Evolutionary conservation across 2,113 vertebrate genomes (phyloP), one percentile per base, ranked within the genome.

Genomic region (Rhinoderma darwinii): DNA sequence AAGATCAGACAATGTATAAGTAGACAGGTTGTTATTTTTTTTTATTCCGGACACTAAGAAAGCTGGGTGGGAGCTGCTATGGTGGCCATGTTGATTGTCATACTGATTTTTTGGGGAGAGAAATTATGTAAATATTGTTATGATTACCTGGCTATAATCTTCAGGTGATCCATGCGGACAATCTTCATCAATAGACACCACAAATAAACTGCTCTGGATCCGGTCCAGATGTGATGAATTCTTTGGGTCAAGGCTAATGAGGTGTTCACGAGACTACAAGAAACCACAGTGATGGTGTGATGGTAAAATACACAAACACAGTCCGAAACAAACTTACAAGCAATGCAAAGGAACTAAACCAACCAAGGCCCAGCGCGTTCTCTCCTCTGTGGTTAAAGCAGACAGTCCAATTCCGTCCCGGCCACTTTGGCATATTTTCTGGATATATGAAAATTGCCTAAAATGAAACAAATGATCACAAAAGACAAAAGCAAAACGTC

Each of bases 361-460:
- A 83, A 99, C 98, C 95, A 96, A 93, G 3, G 98, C 98, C 98
- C 98, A 99, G 25, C 87, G 93, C 5, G 97, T 97, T 89, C 98
- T 94, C 89, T 98, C 96, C 22, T 94, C 96, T 75, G 95, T 93
- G 87, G 98, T 99, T 61, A 99, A 93, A 22, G 94, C 96, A 22
- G 95, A 88, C 37, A 99, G 51, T 22, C 97, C 95, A 0, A 96
- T 94, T 35, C 97, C 98, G 15, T 93, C 91, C 25, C 95, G 93
- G 88, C 96, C 94, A 85, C 88, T 91, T 1, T 92, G 92, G 89
- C 98, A 98, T 61, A 88, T 90, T 76, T 95, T 83, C 81, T 94
- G 92, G 89, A 99, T 95, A 51, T 94, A 94, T 0, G 88, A 92
- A 89, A 99, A 91, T 75, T 99, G 97, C 91, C 98, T 99, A 66